These are phyloP conservation scores for Syrphus vitripennis DNA, from an alignment of 2,888 invertebrate species.

Conservation along the genomic window DNA sequence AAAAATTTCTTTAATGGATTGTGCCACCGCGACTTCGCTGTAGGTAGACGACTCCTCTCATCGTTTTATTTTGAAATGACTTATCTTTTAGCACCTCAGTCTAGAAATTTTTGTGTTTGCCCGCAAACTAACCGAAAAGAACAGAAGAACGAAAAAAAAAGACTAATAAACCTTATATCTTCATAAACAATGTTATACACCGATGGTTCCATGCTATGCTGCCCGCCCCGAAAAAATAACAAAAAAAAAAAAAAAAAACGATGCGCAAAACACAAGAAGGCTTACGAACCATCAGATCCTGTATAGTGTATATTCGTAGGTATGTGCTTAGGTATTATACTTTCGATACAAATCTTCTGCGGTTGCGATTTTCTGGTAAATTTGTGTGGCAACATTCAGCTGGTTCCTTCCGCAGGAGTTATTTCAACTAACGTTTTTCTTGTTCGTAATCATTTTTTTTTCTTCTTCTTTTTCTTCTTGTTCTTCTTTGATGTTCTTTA, in stretches of 20 bases:
- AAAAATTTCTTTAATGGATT: constrained; percentile 45
- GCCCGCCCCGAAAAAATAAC: neutral
- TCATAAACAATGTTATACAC: constrained; percentile 48
- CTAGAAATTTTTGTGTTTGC: constrained; percentile 14
- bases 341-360: constrained; percentile 62
- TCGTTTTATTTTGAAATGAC: neutral
- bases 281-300: constrained; percentile 28
- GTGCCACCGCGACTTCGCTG: neutral
- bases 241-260: neutral
- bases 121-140: constrained; percentile 8
- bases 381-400: constrained; percentile 53
- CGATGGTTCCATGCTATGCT: constrained; percentile 5
- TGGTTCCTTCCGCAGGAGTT: constrained; percentile 41
- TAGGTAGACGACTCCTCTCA: neutral
- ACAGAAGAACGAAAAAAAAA: neutral
- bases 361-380: constrained; percentile 64
- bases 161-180: constrained; percentile 40
- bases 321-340: neutral
- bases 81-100: constrained; percentile 40
- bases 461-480: neutral
- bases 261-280: constrained; percentile 1
- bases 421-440: constrained; percentile 24
- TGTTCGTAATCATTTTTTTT: neutral
- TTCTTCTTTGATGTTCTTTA: constrained; percentile 39
- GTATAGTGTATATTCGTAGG: neutral